Conservation (phyloP, 2,888 invertebrate genomes). For the Amphimallon solstitiale region DNA sequence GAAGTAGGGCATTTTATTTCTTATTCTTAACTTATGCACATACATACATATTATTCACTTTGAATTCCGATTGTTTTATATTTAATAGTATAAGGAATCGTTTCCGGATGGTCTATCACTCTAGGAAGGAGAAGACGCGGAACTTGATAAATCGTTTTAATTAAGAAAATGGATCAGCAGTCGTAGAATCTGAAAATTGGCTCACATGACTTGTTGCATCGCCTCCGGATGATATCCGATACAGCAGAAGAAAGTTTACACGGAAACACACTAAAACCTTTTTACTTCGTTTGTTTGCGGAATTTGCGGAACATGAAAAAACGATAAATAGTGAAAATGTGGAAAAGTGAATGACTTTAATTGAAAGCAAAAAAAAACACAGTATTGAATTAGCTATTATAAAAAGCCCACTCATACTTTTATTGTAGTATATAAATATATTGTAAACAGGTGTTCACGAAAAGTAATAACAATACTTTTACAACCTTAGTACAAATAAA, state of each 20-base stretch:
- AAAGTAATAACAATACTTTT: too few relatives aligned
- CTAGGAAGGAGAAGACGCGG: background rate
- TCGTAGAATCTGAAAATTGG: background rate
- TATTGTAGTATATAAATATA: too few relatives aligned
- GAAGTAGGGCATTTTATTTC: background rate
- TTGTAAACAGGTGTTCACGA: too few relatives aligned
- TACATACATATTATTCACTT: background rate
- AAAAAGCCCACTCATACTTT: too few relatives aligned
- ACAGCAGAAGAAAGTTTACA: slow-evolving; percentile 41
- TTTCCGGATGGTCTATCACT: background rate
- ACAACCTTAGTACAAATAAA: too few relatives aligned
- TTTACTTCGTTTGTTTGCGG: slow-evolving; percentile 8
- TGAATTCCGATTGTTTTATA: background rate
- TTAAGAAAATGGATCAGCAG: slow-evolving; percentile 22
- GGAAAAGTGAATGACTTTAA: slow-evolving; percentile 6
- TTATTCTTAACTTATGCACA: background rate
- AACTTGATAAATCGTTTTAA: slow-evolving; percentile 17
- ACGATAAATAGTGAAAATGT: slow-evolving; percentile 11
- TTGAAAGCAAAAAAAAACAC: background rate
- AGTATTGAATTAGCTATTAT: background rate
- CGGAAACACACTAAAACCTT: slow-evolving; percentile 46
- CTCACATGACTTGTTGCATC: slow-evolving; percentile 47
- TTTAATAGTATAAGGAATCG: background rate
- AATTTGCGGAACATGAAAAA: slow-evolving; percentile 21
- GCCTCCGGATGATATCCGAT: slow-evolving; percentile 43